A percentile compares a stretch with the other conserved stretches of the same genome.
phyloP scores from a whole-genome alignment of 2,113 vertebrate species.

The Opisthocomus hoazin region DNA sequence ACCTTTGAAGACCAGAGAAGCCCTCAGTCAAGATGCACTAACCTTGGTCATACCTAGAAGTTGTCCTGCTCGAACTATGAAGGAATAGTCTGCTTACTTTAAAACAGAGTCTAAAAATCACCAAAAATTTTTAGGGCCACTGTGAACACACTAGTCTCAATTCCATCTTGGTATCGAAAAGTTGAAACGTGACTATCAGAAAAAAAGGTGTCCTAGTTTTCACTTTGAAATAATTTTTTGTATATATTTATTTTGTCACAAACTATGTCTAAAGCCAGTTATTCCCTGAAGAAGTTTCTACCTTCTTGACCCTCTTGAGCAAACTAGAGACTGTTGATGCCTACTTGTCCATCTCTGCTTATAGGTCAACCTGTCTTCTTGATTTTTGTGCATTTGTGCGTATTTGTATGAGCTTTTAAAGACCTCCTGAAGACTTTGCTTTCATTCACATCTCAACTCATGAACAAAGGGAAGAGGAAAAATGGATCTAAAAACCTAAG shows the following conservation, averaged over 20 bases:
- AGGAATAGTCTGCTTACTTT: neutral
- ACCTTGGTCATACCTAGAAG: neutral
- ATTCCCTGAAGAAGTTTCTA: neutral
- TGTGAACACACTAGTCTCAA: neutral
- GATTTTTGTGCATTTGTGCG: neutral
- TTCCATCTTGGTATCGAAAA: neutral
- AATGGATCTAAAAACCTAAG: neutral
- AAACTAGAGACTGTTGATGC: neutral
- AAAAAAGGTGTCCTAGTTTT: neutral
- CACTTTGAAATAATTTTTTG: neutral
- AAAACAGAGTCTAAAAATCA: neutral
- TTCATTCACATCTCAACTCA: neutral
- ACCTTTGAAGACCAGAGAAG: neutral
- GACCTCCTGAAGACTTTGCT: neutral
- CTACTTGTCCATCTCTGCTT: neutral
- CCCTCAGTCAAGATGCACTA: neutral
- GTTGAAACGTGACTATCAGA: neutral
- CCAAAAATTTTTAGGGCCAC: neutral
- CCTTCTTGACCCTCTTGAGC: accelerated
- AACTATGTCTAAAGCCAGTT: neutral
- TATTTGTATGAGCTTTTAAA: neutral
- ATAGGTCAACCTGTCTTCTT: neutral
- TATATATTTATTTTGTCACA: neutral
- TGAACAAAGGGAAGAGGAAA: neutral
- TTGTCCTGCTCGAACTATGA: neutral